Evolutionary conservation across 2,797 vertebrate genomes (phyloP).

Genomic region (Microtus obscurus): DNA sequence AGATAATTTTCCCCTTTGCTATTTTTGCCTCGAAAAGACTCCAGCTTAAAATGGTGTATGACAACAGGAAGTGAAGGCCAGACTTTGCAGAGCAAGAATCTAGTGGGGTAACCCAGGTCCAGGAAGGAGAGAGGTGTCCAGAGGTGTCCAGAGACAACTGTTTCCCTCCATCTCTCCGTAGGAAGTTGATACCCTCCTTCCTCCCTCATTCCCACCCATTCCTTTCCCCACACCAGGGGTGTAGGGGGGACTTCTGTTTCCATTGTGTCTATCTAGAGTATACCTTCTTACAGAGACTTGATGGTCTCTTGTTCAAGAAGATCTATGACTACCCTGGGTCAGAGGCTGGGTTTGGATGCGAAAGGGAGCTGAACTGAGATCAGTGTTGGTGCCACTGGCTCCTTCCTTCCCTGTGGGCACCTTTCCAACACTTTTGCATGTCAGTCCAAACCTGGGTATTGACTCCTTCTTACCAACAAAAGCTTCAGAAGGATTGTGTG

Average conservation of each 20-base stretch:
- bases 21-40: conserved; percentile 35
- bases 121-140: neutral
- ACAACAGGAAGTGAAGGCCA: neutral
- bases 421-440: no score
- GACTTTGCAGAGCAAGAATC: neutral
- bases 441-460: neutral
- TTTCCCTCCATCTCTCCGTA: neutral
- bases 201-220: neutral
- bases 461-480: neutral
- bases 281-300: neutral
- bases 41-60: neutral
- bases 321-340: no score
- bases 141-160: neutral
- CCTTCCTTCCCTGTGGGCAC: neutral
- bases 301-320: neutral
- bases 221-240: no score
- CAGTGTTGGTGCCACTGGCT: neutral
- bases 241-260: neutral
- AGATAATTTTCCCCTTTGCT: conserved; percentile 10
- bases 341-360: neutral
- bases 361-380: neutral
- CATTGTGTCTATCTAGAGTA: neutral
- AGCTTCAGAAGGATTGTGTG: neutral
- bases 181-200: neutral
- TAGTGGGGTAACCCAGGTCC: neutral